These are phyloP conservation scores for Mungos mungo DNA, from an alignment of 2,113 vertebrate genomes.

Conservation along the genomic window DNA sequence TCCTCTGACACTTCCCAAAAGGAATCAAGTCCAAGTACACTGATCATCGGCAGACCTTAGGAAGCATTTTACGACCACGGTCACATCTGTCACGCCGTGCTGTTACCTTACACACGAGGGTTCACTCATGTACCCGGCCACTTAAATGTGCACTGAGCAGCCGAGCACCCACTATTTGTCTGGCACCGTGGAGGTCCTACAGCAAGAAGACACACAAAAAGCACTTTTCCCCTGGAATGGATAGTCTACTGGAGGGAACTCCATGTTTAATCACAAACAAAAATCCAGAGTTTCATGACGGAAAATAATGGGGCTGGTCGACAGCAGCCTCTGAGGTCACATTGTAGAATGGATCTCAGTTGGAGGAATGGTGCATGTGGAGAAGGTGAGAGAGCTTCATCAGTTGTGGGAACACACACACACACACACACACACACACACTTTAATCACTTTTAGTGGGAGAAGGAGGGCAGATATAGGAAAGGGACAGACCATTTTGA, in stretches of 20 bases:
- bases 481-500: not conserved
- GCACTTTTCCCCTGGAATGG: not conserved
- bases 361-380: not conserved
- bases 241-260: not conserved
- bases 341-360: not conserved
- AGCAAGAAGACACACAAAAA: not conserved
- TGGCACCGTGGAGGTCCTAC: not conserved
- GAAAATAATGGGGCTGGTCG: not conserved
- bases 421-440: no score
- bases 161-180: not conserved
- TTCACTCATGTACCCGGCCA: not conserved
- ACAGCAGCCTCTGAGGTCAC: not conserved
- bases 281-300: not conserved
- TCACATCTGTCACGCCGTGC: not conserved
- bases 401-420: not conserved
- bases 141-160: not conserved
- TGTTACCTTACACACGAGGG: not conserved
- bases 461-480: not conserved
- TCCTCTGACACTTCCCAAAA: not conserved
- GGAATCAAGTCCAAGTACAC: not conserved
- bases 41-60: not conserved
- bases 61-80: not conserved
- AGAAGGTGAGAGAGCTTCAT: not conserved
- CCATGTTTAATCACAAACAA: conserved; percentile 7
- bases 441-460: not conserved